Conservation (phyloP, 1,140 invertebrate species). For the Zophobas morio region DNA sequence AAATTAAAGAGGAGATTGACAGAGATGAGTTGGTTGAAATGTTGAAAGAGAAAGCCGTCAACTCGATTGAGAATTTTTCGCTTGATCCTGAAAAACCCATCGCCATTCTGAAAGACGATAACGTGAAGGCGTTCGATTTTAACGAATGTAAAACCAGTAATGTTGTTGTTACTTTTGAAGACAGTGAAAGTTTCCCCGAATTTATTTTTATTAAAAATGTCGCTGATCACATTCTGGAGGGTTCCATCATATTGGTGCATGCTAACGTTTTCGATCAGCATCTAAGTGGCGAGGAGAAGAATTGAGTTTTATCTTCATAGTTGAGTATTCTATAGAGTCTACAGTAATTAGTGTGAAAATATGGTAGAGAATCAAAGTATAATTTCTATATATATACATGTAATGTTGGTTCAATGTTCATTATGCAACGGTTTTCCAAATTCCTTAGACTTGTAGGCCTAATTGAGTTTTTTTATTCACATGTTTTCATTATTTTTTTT, state of each 20-base stretch:
- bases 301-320: background rate
- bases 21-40: constrained; percentile 4
- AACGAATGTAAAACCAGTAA: constrained; percentile 7
- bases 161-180: constrained; percentile 16
- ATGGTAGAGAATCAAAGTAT: background rate
- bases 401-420: background rate
- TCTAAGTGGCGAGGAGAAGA: background rate
- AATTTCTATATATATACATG: background rate
- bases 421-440: background rate
- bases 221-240: constrained; percentile 1
- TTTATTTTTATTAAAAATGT: constrained; percentile 24
- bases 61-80: background rate
- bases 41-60: background rate
- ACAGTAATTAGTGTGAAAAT: background rate
- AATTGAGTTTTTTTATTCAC: background rate
- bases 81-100: constrained; percentile 15
- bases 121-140: constrained; percentile 7
- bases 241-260: background rate
- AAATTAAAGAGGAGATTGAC: constrained; percentile 17
- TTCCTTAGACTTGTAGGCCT: background rate
- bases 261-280: background rate
- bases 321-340: background rate
- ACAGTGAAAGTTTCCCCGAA: background rate
- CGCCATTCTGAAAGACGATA: constrained; percentile 6
- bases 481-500: background rate